phyloP scores from a whole-genome alignment of 2,888 invertebrate genomes.

The Anorthoa munda region DNA sequence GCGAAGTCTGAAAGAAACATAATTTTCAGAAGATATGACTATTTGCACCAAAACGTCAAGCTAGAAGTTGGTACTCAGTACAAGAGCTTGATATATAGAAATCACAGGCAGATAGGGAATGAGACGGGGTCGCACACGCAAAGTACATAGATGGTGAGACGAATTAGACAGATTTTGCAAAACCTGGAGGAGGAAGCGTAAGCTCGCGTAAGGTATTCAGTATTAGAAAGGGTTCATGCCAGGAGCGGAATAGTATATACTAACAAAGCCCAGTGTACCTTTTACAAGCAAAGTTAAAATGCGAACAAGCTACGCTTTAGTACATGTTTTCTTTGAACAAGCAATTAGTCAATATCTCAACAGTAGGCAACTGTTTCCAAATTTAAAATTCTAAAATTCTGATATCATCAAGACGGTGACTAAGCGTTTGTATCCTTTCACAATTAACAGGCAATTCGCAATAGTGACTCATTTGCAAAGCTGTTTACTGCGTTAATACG shows the following conservation, averaged over 20 bases:
- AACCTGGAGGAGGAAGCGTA: too few relatives aligned
- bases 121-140: too few relatives aligned
- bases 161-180: too few relatives aligned
- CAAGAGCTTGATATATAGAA: not conserved
- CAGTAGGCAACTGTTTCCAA: not conserved
- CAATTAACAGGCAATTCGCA: constrained; percentile 8
- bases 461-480: constrained; percentile 32
- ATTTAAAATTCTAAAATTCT: constrained; percentile 15
- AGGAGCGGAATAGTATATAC: too few relatives aligned
- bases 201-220: too few relatives aligned
- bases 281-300: not conserved
- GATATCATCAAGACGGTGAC: constrained; percentile 49
- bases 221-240: too few relatives aligned
- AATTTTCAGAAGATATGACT: not conserved
- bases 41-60: not conserved
- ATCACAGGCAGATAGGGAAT: not conserved
- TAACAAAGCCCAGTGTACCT: too few relatives aligned
- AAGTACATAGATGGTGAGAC: too few relatives aligned
- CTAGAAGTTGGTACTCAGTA: not conserved
- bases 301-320: not conserved
- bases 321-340: not conserved
- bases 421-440: constrained; percentile 34
- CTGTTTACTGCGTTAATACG: not conserved
- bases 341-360: not conserved
- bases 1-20: not conserved